A percentile compares a stretch with the other conserved stretches of the same genome.
phyloP scores from a whole-genome alignment of 2,113 vertebrate genomes.

The Recurvirostra avosetta region DNA sequence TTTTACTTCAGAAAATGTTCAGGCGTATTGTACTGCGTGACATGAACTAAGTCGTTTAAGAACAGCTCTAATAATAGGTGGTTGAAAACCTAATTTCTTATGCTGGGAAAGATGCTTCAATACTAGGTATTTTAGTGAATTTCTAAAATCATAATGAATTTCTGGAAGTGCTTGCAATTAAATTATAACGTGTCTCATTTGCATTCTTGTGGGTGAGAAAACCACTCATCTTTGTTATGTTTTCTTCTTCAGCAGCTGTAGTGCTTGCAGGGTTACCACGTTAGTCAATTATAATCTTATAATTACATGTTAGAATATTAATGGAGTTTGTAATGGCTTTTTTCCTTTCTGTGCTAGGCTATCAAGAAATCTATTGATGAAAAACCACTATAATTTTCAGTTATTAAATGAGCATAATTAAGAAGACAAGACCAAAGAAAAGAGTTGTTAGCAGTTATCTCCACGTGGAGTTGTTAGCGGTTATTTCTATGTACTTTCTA shows the following conservation, averaged over 20 bases:
- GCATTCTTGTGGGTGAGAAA: background rate
- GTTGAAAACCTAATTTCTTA: background rate
- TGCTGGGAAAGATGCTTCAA: background rate
- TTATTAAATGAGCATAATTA: slow-evolving; percentile 16
- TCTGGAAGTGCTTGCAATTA: background rate
- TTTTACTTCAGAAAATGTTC: background rate
- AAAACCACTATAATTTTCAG: background rate
- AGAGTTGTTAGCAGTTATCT: background rate
- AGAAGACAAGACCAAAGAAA: background rate
- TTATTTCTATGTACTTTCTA: background rate
- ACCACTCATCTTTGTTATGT: background rate
- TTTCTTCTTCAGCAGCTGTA: background rate
- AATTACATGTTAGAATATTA: slow-evolving; percentile 13
- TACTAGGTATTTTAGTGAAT: background rate
- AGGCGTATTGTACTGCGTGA: background rate
- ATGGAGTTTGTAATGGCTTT: background rate
- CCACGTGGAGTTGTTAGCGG: background rate
- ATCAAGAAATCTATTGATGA: background rate
- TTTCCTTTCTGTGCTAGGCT: background rate
- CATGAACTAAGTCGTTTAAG: background rate
- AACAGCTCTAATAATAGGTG: background rate
- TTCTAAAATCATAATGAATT: background rate
- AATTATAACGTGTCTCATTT: background rate
- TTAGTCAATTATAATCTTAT: slow-evolving; percentile 18
- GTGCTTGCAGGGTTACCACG: background rate